These are phyloP conservation scores for Alcis repandata DNA, from an alignment of 2,888 invertebrate genomes.

Conservation along the genomic window DNA sequence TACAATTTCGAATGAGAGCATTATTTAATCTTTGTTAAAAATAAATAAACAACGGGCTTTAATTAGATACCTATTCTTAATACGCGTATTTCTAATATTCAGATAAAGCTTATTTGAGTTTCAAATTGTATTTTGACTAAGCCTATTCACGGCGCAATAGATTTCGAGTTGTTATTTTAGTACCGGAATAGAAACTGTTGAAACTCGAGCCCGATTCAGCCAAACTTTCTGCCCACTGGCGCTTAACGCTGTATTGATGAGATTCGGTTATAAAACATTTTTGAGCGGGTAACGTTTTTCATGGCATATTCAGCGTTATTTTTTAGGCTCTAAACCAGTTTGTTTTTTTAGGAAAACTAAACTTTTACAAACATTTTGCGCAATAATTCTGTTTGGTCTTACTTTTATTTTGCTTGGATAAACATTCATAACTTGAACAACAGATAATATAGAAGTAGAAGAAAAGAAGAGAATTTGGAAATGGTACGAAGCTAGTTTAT, in stretches of 20 bases:
- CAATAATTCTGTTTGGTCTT: no score
- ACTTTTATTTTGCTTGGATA: no score
- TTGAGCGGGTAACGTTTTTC: constrained; percentile 39
- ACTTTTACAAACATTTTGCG: no score
- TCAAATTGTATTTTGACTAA: not conserved
- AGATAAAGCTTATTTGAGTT: not conserved
- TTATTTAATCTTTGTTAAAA: no score
- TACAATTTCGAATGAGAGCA: no score
- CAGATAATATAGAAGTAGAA: no score
- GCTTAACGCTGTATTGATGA: constrained; percentile 50
- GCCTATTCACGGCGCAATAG: not conserved
- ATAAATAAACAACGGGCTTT: no score
- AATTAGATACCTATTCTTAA: no score
- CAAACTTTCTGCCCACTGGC: constrained; percentile 2
- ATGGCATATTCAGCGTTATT: constrained; percentile 16
- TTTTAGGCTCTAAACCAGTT: not conserved
- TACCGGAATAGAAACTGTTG: not conserved
- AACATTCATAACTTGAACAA: no score
- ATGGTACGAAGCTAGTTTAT: no score
- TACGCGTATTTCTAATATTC: no score
- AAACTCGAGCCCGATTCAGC: not conserved
- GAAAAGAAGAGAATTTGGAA: no score
- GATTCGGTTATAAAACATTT: constrained; percentile 53
- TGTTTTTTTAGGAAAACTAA: not conserved
- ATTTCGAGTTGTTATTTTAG: not conserved